Percentiles rank a stretch among this genome's conserved stretches.
These are phyloP conservation scores for Jaculus jaculus DNA, from an alignment of 2,113 vertebrate genomes.

Conservation along the genomic window DNA sequence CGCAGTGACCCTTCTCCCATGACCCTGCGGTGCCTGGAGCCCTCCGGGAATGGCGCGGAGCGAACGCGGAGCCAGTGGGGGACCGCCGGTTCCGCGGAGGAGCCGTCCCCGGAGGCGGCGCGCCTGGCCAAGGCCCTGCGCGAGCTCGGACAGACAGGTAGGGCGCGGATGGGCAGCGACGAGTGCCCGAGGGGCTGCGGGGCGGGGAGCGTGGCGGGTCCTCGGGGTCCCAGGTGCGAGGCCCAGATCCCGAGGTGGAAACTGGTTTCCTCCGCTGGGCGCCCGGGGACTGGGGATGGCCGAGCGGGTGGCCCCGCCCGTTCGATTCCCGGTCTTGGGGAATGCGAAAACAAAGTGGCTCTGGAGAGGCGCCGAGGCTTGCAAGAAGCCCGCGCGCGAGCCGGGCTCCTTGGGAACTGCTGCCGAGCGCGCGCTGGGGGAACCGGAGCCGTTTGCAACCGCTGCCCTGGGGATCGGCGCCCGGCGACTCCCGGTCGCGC, in stretches of 20 bases:
- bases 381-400: background rate
- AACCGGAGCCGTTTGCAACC: background rate
- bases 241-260: background rate
- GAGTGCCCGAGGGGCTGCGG: background rate
- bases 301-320: background rate
- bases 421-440: background rate
- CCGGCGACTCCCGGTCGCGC: background rate
- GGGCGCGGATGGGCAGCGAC: background rate
- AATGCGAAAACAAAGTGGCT: conserved; percentile 42
- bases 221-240: background rate
- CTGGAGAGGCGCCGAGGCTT: background rate
- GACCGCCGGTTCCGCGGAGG: conserved; percentile 62
- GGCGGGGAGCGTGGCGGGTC: background rate
- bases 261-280: background rate
- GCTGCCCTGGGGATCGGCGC: background rate
- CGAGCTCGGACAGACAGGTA: conserved; percentile 79
- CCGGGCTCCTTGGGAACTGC: background rate
- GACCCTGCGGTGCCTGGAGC: conserved; percentile 78
- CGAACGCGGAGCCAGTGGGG: conserved; percentile 73
- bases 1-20: conserved; percentile 68
- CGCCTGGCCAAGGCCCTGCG: conserved; percentile 73
- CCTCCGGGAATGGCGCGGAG: conserved; percentile 77
- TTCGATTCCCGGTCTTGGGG: background rate
- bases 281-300: background rate
- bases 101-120: conserved; percentile 71